Percentiles rank a stretch among this genome's conserved stretches.
phyloP scores from a whole-genome alignment of 2,888 invertebrate species.

The Germaria angustata region DNA sequence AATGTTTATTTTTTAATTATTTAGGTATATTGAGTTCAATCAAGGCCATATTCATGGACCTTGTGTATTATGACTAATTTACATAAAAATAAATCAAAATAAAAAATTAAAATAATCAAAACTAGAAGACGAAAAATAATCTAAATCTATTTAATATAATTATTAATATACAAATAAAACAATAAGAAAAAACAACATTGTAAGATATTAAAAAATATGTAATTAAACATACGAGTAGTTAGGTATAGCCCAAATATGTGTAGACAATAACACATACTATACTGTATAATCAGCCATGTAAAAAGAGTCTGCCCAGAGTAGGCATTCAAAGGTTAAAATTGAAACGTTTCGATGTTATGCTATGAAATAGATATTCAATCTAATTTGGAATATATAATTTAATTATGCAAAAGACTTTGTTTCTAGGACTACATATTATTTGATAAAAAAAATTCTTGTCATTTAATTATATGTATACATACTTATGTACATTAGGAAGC shows the following conservation, averaged over 20 bases:
- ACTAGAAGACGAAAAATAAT: neutral
- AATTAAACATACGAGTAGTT: conserved; percentile 43
- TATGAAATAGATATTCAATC: too few relatives aligned
- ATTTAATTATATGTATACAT: too few relatives aligned
- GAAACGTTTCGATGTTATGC: neutral
- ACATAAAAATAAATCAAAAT: neutral
- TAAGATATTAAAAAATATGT: neutral
- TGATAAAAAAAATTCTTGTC: too few relatives aligned
- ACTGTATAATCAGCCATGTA: conserved; percentile 30
- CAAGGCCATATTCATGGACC: too few relatives aligned
- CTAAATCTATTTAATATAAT: neutral
- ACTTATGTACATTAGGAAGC: too few relatives aligned
- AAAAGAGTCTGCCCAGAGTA: neutral
- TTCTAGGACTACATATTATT: too few relatives aligned
- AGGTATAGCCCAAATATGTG: conserved; percentile 48
- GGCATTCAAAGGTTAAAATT: neutral
- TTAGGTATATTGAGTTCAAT: too few relatives aligned
- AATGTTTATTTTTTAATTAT: too few relatives aligned
- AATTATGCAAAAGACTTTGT: too few relatives aligned
- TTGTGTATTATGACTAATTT: neutral
- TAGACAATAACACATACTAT: too few relatives aligned
- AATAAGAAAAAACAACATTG: neutral
- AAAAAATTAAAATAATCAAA: too few relatives aligned
- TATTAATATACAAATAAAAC: neutral
- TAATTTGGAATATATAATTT: too few relatives aligned